Base-by-base conservation (phyloP, 2,888 invertebrate genomes). In the Saturnia pavonia region DNA sequence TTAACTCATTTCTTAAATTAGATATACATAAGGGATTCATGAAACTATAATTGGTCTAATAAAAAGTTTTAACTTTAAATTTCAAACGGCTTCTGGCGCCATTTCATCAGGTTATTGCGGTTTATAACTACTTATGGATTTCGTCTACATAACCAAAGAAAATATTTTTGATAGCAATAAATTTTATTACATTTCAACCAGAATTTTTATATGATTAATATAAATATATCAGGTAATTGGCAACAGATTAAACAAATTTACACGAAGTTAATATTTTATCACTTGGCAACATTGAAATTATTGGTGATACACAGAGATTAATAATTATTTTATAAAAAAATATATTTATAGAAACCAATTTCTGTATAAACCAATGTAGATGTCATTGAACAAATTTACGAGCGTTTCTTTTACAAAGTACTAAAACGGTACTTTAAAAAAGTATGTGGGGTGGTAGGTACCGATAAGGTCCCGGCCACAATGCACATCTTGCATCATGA, bases 1-100 rank as follows among this genome's bases (percentile, higher is more conserved):
- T 63, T 34, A 63, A 34, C n/a, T 40, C 19, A 65, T 65, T 65
- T 65, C 65, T 65, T 19, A 40, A 65, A 65, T 40, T 65, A 65
- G 8, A 65, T 19, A 65, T 40, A 8, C 12, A n/a, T 19, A 11
- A 40, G 12, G 9, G 34, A 19, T 57, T 12, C 25, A 57, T 57
- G 8, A 25, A 25, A 57, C 25, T 65, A 65, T 40, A 40, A 65
- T 40, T 19, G 16, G 40, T 40, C 19, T 12, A 27, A 65, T 65
- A 19, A 65, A n/a, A 40, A 40, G 19, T 9, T 40, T 9, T 40
- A 65, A 40, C 19, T 65, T 19, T 65, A 40, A 40, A n/a, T 22
- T 9, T 25, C 25, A 40, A 19, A 40, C 19, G 34, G 19, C 34
- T 8, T 40, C 25, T 25, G 65, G 65, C 65, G 65, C 65, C 65